Conservation (phyloP, 2,113 vertebrate species). For the Caloenas nicobarica region DNA sequence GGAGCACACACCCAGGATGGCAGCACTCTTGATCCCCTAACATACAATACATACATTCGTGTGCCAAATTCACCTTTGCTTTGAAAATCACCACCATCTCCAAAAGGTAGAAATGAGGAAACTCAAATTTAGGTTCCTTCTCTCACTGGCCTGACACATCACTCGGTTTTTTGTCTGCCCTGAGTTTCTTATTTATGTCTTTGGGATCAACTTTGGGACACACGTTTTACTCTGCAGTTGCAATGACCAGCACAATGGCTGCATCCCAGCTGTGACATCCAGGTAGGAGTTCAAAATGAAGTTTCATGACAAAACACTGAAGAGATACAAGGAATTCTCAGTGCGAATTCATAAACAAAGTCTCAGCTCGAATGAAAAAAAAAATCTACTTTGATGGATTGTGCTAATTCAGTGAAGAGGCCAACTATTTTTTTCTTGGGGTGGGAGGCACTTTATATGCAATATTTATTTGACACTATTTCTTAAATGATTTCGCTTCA, state of each 20-base stretch:
- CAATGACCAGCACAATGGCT: not conserved
- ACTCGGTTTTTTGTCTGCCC: not conserved
- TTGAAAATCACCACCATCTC: not conserved
- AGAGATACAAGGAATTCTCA: not conserved
- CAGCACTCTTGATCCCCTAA: not conserved
- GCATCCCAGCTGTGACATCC: not conserved
- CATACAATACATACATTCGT: not conserved
- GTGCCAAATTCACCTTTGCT: not conserved
- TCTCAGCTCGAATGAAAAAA: not conserved
- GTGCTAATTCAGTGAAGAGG: not conserved
- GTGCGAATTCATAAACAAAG: not conserved
- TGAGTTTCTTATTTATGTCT: not conserved
- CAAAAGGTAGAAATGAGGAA: not conserved
- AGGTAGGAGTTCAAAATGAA: not conserved
- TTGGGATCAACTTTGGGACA: not conserved
- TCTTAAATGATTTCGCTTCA: not conserved
- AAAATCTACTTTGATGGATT: not conserved
- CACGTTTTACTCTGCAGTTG: rapidly evolving
- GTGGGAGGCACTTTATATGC: not conserved
- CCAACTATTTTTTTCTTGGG: not conserved
- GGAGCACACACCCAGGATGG: not conserved
- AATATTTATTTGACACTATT: not conserved
- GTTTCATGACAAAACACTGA: not conserved
- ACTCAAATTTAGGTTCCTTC: not conserved
- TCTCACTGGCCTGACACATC: not conserved